phyloP scores from a whole-genome alignment of 2,888 invertebrate species.

The Xestia xanthographa region DNA sequence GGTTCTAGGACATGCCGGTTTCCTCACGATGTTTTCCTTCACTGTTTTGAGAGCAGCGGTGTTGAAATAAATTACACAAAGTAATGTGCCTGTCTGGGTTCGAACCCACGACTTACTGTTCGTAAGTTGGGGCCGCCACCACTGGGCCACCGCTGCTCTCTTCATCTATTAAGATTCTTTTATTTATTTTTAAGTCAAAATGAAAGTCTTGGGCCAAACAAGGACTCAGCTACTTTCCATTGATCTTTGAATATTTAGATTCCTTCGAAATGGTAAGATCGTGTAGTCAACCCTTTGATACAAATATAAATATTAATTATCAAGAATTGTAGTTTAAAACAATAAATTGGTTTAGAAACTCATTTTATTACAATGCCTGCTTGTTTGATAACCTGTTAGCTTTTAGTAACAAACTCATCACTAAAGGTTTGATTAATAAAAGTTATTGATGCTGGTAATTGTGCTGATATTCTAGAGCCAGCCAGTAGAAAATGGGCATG shows the following conservation, averaged over 20 bases:
- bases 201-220: not conserved
- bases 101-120: too few species aligned
- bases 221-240: not conserved
- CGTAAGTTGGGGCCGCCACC: too few species aligned
- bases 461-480: not conserved
- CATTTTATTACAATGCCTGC: conserved; percentile 22
- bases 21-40: too few species aligned
- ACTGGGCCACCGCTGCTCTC: too few species aligned
- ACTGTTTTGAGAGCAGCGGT: too few species aligned
- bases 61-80: too few species aligned
- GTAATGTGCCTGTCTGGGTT: too few species aligned
- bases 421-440: conserved; percentile 27
- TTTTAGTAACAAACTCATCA: conserved; percentile 25
- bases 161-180: not conserved
- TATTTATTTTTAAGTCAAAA: not conserved
- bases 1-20: too few species aligned
- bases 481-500: not conserved
- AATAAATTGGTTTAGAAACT: conserved; percentile 15
- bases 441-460: conserved; percentile 9
- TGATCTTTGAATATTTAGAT: conserved; percentile 18
- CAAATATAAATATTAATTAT: not conserved
- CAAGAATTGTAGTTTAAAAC: not conserved
- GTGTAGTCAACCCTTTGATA: not conserved
- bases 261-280: not conserved
- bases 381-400: not conserved